These are phyloP conservation scores for Amphiura filiformis DNA, from an alignment of 35 echinoderm and acorn worm genomes.

Conservation along the genomic window DNA sequence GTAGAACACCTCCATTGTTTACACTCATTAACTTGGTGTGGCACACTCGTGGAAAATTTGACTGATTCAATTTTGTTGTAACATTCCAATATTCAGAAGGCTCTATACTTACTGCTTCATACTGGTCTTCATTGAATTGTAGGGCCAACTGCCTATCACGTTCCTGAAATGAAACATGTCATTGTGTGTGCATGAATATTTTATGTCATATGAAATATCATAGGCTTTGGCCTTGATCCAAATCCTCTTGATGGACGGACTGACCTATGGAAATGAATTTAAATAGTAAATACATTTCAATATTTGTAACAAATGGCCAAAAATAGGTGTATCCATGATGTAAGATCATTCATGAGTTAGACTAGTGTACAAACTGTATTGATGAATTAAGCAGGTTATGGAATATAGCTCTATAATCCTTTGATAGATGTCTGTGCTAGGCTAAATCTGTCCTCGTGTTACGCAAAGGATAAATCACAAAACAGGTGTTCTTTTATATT, in stretches of 20 bases:
- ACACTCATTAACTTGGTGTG: not conserved
- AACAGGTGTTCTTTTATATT: too few relatives aligned
- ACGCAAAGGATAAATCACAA: too few relatives aligned
- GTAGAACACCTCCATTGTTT: not conserved
- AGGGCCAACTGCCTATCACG: slow-evolving; percentile 30
- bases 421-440: too few relatives aligned
- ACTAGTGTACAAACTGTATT: too few relatives aligned
- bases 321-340: too few relatives aligned
- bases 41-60: not conserved
- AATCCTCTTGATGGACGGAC: too few relatives aligned
- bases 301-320: too few relatives aligned
- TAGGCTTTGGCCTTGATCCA: not conserved
- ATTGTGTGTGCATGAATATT: not conserved
- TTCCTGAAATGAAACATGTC: slow-evolving; percentile 33
- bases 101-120: slow-evolving; percentile 53
- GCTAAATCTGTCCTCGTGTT: too few relatives aligned
- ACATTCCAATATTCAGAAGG: too few relatives aligned
- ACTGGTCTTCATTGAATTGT: slow-evolving; percentile 46
- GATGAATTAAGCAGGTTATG: too few relatives aligned
- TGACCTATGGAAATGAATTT: not conserved
- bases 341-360: too few relatives aligned
- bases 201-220: not conserved
- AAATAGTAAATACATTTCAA: not conserved
- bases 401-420: too few relatives aligned
- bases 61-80: not conserved